phyloP scores from a whole-genome alignment of 2,113 vertebrate genomes.

The Propithecus coquereli region DNA sequence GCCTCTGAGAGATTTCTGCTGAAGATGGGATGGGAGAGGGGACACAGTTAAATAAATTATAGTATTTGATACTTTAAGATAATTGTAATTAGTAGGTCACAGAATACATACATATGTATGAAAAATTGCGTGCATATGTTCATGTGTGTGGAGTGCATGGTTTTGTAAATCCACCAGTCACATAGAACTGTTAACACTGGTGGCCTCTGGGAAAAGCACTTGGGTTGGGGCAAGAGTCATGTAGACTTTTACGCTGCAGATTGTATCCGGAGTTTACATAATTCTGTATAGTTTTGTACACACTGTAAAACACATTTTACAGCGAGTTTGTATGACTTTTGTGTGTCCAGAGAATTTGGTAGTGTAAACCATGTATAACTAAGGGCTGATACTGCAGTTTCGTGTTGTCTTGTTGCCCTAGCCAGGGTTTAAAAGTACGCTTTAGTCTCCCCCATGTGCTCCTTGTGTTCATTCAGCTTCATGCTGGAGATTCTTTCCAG shows the following conservation, averaged over 20 bases:
- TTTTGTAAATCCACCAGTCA: neutral
- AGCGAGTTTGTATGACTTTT: neutral
- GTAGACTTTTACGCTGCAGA: neutral
- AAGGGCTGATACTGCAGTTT: neutral
- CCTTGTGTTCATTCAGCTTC: no score
- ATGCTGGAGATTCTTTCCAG: neutral
- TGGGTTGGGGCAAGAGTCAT: neutral
- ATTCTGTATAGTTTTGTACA: neutral
- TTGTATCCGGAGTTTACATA: neutral
- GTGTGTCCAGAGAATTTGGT: neutral
- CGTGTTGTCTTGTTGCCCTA: neutral
- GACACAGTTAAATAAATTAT: neutral
- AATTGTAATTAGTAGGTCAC: neutral
- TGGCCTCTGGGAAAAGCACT: neutral
- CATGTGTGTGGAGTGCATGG: neutral
- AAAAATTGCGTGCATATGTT: neutral
- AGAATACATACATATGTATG: neutral
- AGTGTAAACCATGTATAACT: neutral
- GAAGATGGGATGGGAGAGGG: neutral
- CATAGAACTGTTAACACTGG: neutral
- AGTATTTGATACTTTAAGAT: neutral
- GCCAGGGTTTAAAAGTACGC: neutral
- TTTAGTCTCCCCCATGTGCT: no score
- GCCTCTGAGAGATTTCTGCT: neutral
- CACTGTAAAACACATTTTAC: neutral